Base-by-base conservation (phyloP, 2,888 invertebrate species). In the Platypus cylindrus region DNA sequence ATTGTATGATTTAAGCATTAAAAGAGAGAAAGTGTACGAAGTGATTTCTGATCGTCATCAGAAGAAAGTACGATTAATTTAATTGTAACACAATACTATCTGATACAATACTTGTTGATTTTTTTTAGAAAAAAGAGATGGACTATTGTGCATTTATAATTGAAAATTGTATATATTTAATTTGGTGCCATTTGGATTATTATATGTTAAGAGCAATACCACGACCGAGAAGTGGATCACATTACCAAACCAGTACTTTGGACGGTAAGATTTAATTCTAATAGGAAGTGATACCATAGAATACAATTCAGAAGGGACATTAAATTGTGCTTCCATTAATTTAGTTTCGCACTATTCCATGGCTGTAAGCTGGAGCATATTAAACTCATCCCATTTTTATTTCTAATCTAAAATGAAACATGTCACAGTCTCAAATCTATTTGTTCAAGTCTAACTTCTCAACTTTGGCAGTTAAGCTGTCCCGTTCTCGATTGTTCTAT, bases 141-240 rank as follows among this genome's bases (percentile, higher is more conserved):
- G 69, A 68, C 48, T 66, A 72, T 51, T 69, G 74, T 52, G 65
- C 70, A 31, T 73, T 74, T 51, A 76, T 81, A 36, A 71, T 78
- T 14, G 79, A 82, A 53, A 73, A 75, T 46, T 73, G 77, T 48
- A 61, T 83, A 33, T 79, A 80, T 52, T 67, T 86, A 40, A 65
- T 85, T 42, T 84, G 84, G 84, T 71, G 75, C 32, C 83, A 82
- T 60, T 60, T 82, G 32, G 75, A 81, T 48, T 75, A 75, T 52
- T 78, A 77, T 52, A 72, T 80, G 61, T 62, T 75, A 34, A 68
- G 72, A 45, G 68, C 75, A 1, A 67, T 73, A 33, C 68, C 73
- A 12, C 58, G 54, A 45, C 51, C 53, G 9, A 54, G 52, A 32
- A 53, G 48, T 41, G n/a, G n/a, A n/a, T n/a, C n/a, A n/a, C n/a